A percentile compares a stretch with the other conserved stretches of the same genome.
These are phyloP conservation scores for Apogon talboti DNA, from an alignment of 2,797 vertebrate genomes.

Conservation along the genomic window DNA sequence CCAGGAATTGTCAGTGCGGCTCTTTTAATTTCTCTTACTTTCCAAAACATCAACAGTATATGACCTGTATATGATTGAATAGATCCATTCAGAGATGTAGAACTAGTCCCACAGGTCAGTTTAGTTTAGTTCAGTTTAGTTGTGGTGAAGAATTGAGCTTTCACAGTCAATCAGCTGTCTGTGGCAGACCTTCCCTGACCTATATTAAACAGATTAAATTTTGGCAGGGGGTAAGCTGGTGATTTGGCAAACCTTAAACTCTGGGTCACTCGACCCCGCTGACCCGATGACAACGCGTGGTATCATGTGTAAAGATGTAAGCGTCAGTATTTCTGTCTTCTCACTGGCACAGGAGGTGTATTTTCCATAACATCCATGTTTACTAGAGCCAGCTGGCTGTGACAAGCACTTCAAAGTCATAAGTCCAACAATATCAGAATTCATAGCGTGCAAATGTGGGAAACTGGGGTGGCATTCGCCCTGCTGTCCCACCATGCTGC, in stretches of 20 bases:
- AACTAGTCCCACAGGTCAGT: conserved; percentile 30
- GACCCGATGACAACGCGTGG: conserved; percentile 76
- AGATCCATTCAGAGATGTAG: conserved; percentile 32
- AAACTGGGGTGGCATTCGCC: conserved; percentile 43
- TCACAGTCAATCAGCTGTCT: conserved; percentile 55
- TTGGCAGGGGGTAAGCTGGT: conserved; percentile 62
- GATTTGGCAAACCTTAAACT: conserved; percentile 73
- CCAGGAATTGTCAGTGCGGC: not conserved
- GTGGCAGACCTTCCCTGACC: conserved; percentile 60
- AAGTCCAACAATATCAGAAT: conserved; percentile 70
- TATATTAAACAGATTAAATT: conserved; percentile 64
- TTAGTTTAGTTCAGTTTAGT: conserved; percentile 8
- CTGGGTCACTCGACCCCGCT: conserved; percentile 75
- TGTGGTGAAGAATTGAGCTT: conserved; percentile 38
- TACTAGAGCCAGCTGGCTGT: conserved; percentile 77
- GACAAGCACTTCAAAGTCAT: conserved; percentile 61
- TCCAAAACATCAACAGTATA: not conserved
- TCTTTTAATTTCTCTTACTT: conserved; percentile 4
- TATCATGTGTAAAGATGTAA: conserved; percentile 80
- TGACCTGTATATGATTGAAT: conserved; percentile 26
- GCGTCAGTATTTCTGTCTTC: conserved; percentile 80
- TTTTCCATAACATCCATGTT: conserved; percentile 83
- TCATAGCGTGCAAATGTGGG: conserved; percentile 47
- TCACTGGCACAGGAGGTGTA: conserved; percentile 76
- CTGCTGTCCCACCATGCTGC: conserved; percentile 8